Conservation (phyloP, 1,140 invertebrate species). For the Panagrolaimus sp. region DNA sequence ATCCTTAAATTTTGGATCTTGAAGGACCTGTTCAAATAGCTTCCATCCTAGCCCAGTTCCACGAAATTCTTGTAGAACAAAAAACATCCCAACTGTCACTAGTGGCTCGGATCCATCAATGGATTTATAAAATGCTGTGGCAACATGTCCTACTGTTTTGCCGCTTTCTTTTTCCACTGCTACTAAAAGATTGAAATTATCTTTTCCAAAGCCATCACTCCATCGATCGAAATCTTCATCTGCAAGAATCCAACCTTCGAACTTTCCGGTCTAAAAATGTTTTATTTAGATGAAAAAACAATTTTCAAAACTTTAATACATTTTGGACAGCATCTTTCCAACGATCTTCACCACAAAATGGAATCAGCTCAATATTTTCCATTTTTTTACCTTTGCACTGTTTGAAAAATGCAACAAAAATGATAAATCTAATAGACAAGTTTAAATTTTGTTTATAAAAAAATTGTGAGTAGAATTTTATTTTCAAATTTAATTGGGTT, state of each 20-base stretch:
- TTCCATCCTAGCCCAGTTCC: background rate
- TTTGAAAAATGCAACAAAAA: too few relatives aligned
- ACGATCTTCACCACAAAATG: too few relatives aligned
- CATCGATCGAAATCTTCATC: background rate
- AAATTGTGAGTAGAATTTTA: too few relatives aligned
- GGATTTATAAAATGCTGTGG: background rate
- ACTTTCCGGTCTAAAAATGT: background rate
- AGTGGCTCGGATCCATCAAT: background rate
- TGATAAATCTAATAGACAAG: too few relatives aligned
- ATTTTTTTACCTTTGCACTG: too few relatives aligned
- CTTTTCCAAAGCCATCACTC: background rate
- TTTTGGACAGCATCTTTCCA: too few relatives aligned
- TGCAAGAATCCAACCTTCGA: background rate
- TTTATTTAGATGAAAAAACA: background rate
- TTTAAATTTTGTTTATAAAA: too few relatives aligned
- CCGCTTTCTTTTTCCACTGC: background rate
- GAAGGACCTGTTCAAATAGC: background rate
- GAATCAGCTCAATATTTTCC: too few relatives aligned
- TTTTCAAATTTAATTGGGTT: too few relatives aligned
- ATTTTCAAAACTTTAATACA: too few relatives aligned
- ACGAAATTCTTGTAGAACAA: background rate
- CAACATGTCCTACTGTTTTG: background rate
- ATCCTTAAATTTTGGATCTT: background rate
- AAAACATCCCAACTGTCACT: conserved; percentile 7
- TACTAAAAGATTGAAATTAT: background rate